These are phyloP conservation scores for Mesembrinibis cayennensis DNA, from an alignment of 2,113 vertebrate genomes.

Conservation along the genomic window DNA sequence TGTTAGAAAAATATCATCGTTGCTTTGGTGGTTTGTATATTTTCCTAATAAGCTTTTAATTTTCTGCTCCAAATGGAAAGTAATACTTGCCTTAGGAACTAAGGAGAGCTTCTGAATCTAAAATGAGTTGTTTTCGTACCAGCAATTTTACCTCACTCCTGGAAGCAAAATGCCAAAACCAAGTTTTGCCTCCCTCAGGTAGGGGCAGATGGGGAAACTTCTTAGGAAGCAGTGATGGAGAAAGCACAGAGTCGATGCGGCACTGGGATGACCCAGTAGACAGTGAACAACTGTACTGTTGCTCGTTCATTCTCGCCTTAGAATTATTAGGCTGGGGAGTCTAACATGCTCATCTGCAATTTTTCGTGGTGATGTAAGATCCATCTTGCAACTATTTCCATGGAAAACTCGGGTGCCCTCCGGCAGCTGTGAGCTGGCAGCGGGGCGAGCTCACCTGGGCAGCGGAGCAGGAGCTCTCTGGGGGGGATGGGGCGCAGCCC, in stretches of 20 bases:
- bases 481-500: not conserved
- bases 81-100: not conserved
- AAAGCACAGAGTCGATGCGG: not conserved
- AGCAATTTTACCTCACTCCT: not conserved
- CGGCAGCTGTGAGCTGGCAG: not conserved
- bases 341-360: not conserved
- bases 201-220: not conserved
- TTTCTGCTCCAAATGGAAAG: not conserved
- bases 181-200: not conserved
- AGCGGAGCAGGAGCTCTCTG: not conserved
- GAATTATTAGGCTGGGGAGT: not conserved
- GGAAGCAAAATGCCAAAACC: not conserved
- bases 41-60: conserved; percentile 17
- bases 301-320: not conserved
- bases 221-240: not conserved
- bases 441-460: not conserved
- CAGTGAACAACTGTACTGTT: accelerated
- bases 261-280: not conserved
- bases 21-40: not conserved
- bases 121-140: not conserved
- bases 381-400: not conserved
- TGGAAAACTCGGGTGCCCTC: not conserved
- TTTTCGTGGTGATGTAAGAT: not conserved
- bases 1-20: not conserved
- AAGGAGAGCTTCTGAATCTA: not conserved